Base-by-base conservation (phyloP, 92 coral and sea anemone genomes). In the Desmophyllum pertusum region DNA sequence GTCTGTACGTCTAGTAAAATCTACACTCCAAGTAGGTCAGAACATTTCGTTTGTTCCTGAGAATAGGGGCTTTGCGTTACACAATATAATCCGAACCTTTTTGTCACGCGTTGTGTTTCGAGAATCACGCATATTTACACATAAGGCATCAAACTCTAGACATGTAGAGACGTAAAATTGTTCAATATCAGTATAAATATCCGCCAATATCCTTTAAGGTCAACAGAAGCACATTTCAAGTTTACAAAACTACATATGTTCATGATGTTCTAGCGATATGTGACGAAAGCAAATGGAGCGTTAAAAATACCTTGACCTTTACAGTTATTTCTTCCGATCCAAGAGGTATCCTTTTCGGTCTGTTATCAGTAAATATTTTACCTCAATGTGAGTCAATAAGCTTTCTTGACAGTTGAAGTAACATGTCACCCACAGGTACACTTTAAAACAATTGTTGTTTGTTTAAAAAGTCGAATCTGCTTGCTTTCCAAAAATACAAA, bases 401-500 rank as follows among this genome's bases (percentile, higher is more conserved):
- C 80, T 29, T 21, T 37, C 66, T 51, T 80, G 84, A 80, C 65
- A 67, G 39, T 23, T 25, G 53, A 30, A 80, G 67, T 69, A 39
- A 33, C 37, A 50, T 67, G 39, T 68, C 29, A 10, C 40, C 38
- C 25, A 36, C 52, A 23, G 38, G 76, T 33, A 69, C 46, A 37
- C 84, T 68, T 80, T 38, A 41, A 59, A 37, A 69, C 67, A 69
- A 68, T 66, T 69, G 63, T 27, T 68, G n/a, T 66, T 50, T 80
- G 76, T n/a, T 80, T 36, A 11, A 45, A 66, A 23, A 53, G 41
- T 42, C 64, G 37, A 36, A 76, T 21, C 55, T 13, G 13, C 74
- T 64, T 15, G 27, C 73, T 66, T 66, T 66, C 3, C 21, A 23
- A 65, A 59, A 7, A 19, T 10, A 31, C 14, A 33, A 51, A 3